These are phyloP conservation scores for Leptocoma aspasia DNA, from an alignment of 2,113 vertebrate genomes.

Conservation along the genomic window DNA sequence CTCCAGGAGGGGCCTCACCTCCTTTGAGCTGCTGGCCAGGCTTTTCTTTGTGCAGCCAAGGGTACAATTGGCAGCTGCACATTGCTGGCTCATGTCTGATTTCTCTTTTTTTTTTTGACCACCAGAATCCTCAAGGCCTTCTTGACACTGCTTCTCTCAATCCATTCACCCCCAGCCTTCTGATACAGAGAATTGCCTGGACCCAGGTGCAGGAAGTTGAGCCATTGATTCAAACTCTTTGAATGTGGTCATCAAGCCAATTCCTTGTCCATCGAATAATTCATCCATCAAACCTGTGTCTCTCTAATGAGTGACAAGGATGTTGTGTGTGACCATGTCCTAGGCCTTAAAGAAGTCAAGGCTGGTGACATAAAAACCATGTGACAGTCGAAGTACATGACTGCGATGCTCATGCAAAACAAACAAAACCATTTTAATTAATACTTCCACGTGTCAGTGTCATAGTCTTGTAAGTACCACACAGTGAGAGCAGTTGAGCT, in stretches of 20 bases:
- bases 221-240: neutral
- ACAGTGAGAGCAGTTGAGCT: neutral
- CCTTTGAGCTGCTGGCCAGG: neutral
- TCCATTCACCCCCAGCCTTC: neutral
- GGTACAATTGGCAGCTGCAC: neutral
- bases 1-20: neutral
- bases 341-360: neutral
- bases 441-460: neutral
- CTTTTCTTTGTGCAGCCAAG: neutral
- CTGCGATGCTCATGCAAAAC: neutral
- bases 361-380: neutral
- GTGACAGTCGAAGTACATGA: accelerated
- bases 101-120: neutral
- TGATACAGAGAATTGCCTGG: neutral
- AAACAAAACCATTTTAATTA: neutral
- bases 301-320: neutral
- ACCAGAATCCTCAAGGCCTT: neutral
- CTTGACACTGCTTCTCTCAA: neutral
- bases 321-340: neutral
- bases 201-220: neutral
- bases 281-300: neutral
- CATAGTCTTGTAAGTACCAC: neutral
- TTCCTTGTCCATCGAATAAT: neutral
- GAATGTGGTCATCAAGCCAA: neutral
- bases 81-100: neutral